Base-by-base conservation (phyloP, 2,888 invertebrate genomes). In the Trachelus tabidus region DNA sequence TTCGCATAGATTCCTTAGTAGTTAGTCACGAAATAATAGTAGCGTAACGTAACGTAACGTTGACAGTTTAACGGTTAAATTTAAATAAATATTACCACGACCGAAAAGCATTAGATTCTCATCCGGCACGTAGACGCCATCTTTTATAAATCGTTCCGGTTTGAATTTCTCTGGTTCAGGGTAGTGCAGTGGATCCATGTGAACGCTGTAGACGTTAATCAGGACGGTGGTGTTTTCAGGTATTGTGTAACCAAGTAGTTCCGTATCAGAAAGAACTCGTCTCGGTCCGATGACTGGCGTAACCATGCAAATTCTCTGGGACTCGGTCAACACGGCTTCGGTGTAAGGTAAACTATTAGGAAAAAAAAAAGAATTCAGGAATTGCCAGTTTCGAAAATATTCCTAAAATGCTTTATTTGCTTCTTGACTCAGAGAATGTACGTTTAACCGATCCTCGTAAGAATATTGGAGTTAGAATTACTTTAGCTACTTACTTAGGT, bases 101-200 rank as follows among this genome's bases (percentile, higher is more conserved):
- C 93, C 92, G 79, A 92, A 93, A 11, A 88, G 82, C 11, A 92
- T 80, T 4, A 92, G 79, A 68, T 90, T 88, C 6, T 90, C 89
- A 35, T 89, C 85, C 1, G 88, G 80, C 23, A 85, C 82, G 75
- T 84, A 79, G 12, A 86, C 84, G 6, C 90, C 88, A 12, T 89
- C 78, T 76, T 90, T 85, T 11, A 95, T 86, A 86, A 95, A 95
- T 81, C 95, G 92, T 86, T 95, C 94, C 0, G 95, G 95, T 4
- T 93, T 92, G 86, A 95, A 95, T 3, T 85, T 89, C 35, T 94
- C 91, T 0, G 95, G 95, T 83, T 95, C 94, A 0, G 91, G 91
- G 94, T 94, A 95, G 79, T 93, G 91, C 1, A 92, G 85, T 35
- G 92, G 89, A 85, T 95, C 94, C 89, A 93, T 92, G 83, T 94